Conservation (phyloP, 2,797 vertebrate genomes). For the Schizopygopsis malacanthus region DNA sequence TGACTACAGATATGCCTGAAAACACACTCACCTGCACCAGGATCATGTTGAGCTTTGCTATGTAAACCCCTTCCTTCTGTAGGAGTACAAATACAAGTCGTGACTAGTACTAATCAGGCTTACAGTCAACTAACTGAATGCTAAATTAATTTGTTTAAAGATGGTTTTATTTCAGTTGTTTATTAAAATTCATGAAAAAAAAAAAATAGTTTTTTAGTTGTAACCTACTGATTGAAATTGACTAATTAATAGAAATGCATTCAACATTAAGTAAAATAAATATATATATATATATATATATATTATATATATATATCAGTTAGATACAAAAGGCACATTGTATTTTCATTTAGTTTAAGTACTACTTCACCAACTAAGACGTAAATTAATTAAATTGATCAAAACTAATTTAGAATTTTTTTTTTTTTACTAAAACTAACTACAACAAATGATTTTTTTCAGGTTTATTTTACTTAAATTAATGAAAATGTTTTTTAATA, state of each 20-base stretch:
- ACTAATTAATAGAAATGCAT: not conserved
- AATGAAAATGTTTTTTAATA: not conserved
- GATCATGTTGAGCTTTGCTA: constrained; percentile 99
- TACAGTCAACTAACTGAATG: not conserved
- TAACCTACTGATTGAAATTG: not conserved
- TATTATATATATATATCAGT: not conserved
- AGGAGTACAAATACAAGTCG: constrained; percentile 50
- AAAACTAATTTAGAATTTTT: no score
- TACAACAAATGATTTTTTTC: not conserved
- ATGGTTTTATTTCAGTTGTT: not conserved
- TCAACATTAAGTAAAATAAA: not conserved
- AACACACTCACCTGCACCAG: constrained; percentile 89
- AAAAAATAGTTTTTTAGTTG: not conserved
- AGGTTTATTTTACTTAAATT: no score
- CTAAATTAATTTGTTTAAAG: not conserved
- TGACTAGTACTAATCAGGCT: not conserved
- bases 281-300: no score
- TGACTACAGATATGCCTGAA: not conserved
- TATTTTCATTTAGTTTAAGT: not conserved
- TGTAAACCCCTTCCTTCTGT: constrained; percentile 97
- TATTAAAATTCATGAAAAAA: not conserved
- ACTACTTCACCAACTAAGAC: not conserved
- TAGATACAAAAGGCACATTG: not conserved
- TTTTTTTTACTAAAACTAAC: no score
- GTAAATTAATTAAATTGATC: not conserved